Conservation (phyloP, 2,888 invertebrate species). For the Agrotis ipsilon region DNA sequence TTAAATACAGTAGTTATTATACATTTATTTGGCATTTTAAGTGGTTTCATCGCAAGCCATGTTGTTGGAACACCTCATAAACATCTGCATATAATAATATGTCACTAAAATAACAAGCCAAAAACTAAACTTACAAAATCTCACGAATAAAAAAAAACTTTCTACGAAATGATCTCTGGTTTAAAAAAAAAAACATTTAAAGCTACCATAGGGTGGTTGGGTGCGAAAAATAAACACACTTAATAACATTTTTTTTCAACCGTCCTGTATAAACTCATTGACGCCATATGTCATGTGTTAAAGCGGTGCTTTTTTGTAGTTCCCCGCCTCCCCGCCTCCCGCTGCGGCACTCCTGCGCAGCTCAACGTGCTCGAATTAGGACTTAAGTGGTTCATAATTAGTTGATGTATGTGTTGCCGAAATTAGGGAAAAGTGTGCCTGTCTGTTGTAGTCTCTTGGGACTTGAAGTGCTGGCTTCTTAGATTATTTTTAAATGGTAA, state of each 20-base stretch:
- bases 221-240: constrained; percentile 59
- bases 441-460: constrained; percentile 32
- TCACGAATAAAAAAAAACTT: neutral
- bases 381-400: constrained; percentile 61
- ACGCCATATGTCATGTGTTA: constrained; percentile 81
- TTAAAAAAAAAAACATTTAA: constrained; percentile 23
- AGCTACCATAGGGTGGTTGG: constrained; percentile 14
- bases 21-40: constrained; percentile 15
- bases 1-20: too few species aligned
- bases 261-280: constrained; percentile 74
- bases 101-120: neutral
- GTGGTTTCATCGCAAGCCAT: too few species aligned
- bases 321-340: constrained; percentile 77
- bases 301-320: constrained; percentile 76
- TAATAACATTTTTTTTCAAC: constrained; percentile 29
- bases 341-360: constrained; percentile 67
- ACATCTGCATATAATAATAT: constrained; percentile 29
- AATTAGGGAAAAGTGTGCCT: constrained; percentile 31
- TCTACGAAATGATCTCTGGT: neutral
- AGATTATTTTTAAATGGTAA: neutral
- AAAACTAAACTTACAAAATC: neutral
- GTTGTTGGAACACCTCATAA: constrained; percentile 8
- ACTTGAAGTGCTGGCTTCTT: neutral
- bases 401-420: constrained; percentile 52
- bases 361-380: constrained; percentile 52